Base-by-base conservation (phyloP, 1,140 invertebrate species). In the Lordiphosa clarofinis region DNA sequence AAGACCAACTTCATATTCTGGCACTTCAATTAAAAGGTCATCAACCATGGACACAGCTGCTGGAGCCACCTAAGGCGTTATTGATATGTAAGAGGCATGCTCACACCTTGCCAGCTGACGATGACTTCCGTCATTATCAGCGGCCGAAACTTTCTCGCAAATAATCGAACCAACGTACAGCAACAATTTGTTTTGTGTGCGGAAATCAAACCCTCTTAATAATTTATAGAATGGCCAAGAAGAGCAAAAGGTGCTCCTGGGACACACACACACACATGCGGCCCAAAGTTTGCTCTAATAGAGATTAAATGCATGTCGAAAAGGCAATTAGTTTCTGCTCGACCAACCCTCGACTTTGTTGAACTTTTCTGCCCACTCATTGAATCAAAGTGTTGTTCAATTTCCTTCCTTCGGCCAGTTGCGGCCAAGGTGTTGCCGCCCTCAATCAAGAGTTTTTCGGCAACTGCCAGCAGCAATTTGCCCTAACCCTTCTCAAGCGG, bases 271-370 rank as follows among this genome's bases (percentile, higher is more conserved):
- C 36, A 54, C 76, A 82, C 73, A 84, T 82, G 76, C 60, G 76
- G 54, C 5, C 33, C 46, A 72, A 74, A 81, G 40, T 81, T 81
- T 82, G 57, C 46, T 81, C 86, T 87, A 87, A 87, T 87, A 87
- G 75, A 86, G 86, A 87, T 87, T 87, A 87, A 87, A 87, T 87
- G 86, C 68, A 87, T 87, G 86, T 87, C 86, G 86, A 87, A 76
- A 87, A 87, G 86, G 78, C 86, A 87, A 87, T 87, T 87, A 87
- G 86, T 86, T 86, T 79, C 56, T 69, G 58, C 52, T 56, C 38
- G 61, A 21, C n/a, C 58, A 49, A 57, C 48, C 44, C 46, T 31
- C 24, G 48, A 48, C 4, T 42, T 56, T 37, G 40, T 61, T 59
- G 65, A 42, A 68, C 64, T 56, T 68, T 68, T 68, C 10, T 40